Evolutionary conservation across 2,888 invertebrate species (phyloP).

Genomic region (Tiphia femorata): DNA sequence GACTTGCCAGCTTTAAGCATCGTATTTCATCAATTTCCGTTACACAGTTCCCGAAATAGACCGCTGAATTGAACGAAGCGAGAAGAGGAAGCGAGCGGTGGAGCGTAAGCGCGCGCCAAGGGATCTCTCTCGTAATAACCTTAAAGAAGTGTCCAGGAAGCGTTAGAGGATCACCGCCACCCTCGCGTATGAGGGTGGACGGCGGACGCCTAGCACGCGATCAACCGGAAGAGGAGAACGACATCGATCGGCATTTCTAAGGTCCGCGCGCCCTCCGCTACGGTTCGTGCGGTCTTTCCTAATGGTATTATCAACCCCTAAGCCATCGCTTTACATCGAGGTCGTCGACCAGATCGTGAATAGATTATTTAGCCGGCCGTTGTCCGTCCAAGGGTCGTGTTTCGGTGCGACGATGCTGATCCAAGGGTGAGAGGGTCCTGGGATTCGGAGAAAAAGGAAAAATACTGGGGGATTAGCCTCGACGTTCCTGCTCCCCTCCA

Average conservation of each 20-base stretch:
- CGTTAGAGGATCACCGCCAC: too few species aligned
- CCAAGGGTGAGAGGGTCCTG: neutral
- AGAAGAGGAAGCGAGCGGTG: too few species aligned
- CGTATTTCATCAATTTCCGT: too few species aligned
- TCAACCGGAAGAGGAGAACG: conserved; percentile 27
- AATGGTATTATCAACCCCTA: conserved; percentile 49
- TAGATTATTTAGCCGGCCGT: conserved; percentile 15
- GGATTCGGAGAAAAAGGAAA: too few species aligned
- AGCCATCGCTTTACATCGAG: conserved; percentile 30
- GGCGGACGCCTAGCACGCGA: conserved; percentile 32
- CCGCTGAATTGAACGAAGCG: too few species aligned
- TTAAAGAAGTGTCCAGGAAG: conserved; percentile 13
- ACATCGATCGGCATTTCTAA: conserved; percentile 48
- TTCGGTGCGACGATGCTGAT: neutral
- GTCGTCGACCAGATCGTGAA: conserved; percentile 43
- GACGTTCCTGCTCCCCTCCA: too few species aligned
- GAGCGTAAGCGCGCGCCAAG: too few species aligned
- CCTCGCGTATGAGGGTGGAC: too few species aligned
- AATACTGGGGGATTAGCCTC: too few species aligned
- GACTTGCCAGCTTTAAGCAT: too few species aligned
- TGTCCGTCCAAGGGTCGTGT: too few species aligned
- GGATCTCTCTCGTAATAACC: conserved; percentile 1
- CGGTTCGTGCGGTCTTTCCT: conserved; percentile 34
- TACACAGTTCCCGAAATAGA: too few species aligned
- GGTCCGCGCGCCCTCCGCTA: conserved; percentile 39